Base-by-base conservation (phyloP, 2,888 invertebrate genomes). In the Parnassius glacialis region DNA sequence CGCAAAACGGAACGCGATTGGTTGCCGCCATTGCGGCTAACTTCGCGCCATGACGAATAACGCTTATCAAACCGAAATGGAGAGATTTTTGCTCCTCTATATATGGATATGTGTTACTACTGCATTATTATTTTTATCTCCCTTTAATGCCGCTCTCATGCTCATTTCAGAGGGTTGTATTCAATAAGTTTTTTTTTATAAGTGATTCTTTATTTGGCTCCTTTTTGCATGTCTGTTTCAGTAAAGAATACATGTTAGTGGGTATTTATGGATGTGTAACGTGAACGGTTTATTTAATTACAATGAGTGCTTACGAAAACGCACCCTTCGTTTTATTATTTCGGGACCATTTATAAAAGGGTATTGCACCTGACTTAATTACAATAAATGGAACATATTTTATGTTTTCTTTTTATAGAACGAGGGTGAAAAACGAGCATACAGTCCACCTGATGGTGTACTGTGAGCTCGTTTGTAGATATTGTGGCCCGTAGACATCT, bases 1-100 rank as follows among this genome's bases (percentile, higher is more conserved):
- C 67, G 72, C 60, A 69, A 57, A 69, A 67, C 64, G 79, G 67
- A 59, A 77, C 74, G 67, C 76, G 77, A 89, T 90, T 90, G 90
- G 90, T 75, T 67, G 68, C 70, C 67, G 67, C 68, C 69, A 57
- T 67, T 70, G 81, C 57, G 51, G 75, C 86, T 71, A 74, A 84
- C 89, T 88, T 88, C 87, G 76, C 67, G 65, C 56, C 71, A 67
- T 65, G 68, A 57, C 68, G 68, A 69, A 70, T 74, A 45, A 62
- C 68, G 74, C 72, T 76, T 78, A 74, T 77, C 78, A 76, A 55
- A 70, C 74, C 52, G 69, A 78, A 75, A 81, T 80, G 83, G 80
- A 77, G 69, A 77, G 77, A 78, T 76, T 60, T 72, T 73, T 67
- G 70, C 73, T 76, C 77, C 71, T 72, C 82, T 82, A 73, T 81